These are phyloP conservation scores for Leptarthrus brevirostris DNA, from an alignment of 2,888 invertebrate genomes.

Conservation along the genomic window DNA sequence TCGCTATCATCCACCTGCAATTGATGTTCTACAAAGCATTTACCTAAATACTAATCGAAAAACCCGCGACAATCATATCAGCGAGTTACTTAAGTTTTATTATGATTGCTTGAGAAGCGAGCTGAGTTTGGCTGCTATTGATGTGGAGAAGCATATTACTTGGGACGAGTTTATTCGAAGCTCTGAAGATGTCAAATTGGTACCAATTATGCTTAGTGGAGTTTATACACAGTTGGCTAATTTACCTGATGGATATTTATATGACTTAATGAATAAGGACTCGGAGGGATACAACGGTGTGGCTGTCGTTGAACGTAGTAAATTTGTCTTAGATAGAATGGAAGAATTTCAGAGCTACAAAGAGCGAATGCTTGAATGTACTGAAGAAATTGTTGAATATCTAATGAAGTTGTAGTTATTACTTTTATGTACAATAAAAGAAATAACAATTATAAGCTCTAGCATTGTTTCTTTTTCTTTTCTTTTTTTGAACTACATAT, in stretches of 20 bases:
- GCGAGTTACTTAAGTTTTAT: constrained; percentile 66
- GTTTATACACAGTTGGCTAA: constrained; percentile 65
- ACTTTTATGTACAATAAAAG: too few relatives aligned
- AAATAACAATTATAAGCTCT: too few relatives aligned
- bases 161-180: constrained; percentile 62
- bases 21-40: constrained; percentile 69
- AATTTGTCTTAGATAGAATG: constrained; percentile 63
- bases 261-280: constrained; percentile 61
- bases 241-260: constrained; percentile 62
- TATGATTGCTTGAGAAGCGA: constrained; percentile 60
- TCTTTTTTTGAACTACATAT: too few relatives aligned
- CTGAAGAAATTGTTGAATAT: constrained; percentile 60
- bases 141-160: constrained; percentile 59
- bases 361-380: constrained; percentile 60
- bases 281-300: constrained; percentile 64
- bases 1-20: constrained; percentile 70
- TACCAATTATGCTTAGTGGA: constrained; percentile 62
- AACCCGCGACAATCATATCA: constrained; percentile 62
- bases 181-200: constrained; percentile 61
- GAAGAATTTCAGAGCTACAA: constrained; percentile 61
- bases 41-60: constrained; percentile 65
- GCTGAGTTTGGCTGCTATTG: constrained; percentile 57
- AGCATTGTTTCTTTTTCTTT: too few relatives aligned
- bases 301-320: constrained; percentile 64
- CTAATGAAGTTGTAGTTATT: too few relatives aligned